Conservation (phyloP, 2,888 invertebrate species). For the Venusia cambrica region DNA sequence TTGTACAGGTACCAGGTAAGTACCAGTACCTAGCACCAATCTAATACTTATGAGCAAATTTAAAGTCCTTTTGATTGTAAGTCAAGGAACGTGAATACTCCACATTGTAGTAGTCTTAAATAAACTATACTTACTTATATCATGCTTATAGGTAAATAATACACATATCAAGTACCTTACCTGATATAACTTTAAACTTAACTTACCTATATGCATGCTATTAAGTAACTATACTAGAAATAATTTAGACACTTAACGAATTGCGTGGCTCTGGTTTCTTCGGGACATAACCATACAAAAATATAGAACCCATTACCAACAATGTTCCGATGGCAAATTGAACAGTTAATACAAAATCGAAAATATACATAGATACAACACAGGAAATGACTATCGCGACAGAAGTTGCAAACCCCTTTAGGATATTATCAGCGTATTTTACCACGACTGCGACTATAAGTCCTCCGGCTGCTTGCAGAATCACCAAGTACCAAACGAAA, state of each 20-base stretch:
- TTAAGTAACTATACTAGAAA: conserved; percentile 24
- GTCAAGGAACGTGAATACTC: too few relatives aligned
- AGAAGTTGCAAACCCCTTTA: conserved; percentile 99
- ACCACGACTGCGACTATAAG: conserved; percentile 98
- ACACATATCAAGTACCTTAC: too few relatives aligned
- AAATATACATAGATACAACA: conserved; percentile 95
- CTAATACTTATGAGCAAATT: too few relatives aligned
- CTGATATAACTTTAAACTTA: too few relatives aligned
- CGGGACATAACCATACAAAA: conserved; percentile 93
- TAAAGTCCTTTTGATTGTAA: too few relatives aligned
- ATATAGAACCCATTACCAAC: conserved; percentile 96
- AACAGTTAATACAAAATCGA: conserved; percentile 92
- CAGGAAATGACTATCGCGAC: conserved; percentile 98
- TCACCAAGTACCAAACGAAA: conserved; percentile 93
- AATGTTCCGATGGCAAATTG: conserved; percentile 92
- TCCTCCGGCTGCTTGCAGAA: conserved; percentile 96
- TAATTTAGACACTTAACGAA: conserved; percentile 61
- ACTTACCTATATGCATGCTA: neutral
- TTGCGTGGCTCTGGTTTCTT: conserved; percentile 63
- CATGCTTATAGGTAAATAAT: too few relatives aligned
- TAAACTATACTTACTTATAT: too few relatives aligned
- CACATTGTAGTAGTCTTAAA: too few relatives aligned
- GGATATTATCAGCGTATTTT: conserved; percentile 99
- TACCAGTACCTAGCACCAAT: too few relatives aligned
- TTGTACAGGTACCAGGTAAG: too few relatives aligned